These are phyloP conservation scores for Xiphydria camelus DNA, from an alignment of 2,888 invertebrate genomes.

Conservation along the genomic window DNA sequence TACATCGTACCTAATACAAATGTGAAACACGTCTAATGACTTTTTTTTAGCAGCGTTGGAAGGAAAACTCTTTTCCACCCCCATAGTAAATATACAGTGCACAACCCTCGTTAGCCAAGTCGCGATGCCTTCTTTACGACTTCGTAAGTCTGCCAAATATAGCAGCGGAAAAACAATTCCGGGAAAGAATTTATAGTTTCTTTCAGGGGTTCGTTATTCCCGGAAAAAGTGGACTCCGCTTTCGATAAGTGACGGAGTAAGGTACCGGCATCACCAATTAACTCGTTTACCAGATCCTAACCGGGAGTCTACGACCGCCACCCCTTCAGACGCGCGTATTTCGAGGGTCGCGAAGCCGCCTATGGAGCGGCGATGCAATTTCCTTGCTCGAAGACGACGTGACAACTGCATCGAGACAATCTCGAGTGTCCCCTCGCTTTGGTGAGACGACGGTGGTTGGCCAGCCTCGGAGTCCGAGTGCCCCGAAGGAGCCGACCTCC, in stretches of 20 bases:
- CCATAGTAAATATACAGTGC: too few relatives aligned
- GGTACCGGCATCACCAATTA: too few relatives aligned
- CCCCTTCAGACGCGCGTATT: too few relatives aligned
- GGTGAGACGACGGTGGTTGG: conserved; percentile 8
- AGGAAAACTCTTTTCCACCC: conserved; percentile 1
- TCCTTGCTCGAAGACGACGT: neutral
- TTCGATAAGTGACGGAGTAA: too few relatives aligned
- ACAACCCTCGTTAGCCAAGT: conserved; percentile 26
- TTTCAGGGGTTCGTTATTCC: conserved; percentile 3
- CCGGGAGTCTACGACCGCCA: too few relatives aligned
- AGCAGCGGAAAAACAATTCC: conserved; percentile 18
- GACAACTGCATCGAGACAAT: neutral
- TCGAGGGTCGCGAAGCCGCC: too few relatives aligned
- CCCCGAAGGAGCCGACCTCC: conserved; percentile 53
- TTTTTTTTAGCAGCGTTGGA: too few relatives aligned
- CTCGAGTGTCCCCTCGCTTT: neutral
- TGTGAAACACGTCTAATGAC: too few relatives aligned
- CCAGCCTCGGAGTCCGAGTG: conserved; percentile 42
- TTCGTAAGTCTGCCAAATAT: conserved; percentile 21
- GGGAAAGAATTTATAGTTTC: conserved; percentile 16
- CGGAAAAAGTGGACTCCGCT: too few relatives aligned
- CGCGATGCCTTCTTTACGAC: conserved; percentile 26
- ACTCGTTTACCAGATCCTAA: too few relatives aligned
- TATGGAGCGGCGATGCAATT: neutral
- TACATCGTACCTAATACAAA: too few relatives aligned